Evolutionary conservation across 2,888 invertebrate species (phyloP), one percentile per base, ranked within the genome.

Genomic region (Bedellia somnulentella): DNA sequence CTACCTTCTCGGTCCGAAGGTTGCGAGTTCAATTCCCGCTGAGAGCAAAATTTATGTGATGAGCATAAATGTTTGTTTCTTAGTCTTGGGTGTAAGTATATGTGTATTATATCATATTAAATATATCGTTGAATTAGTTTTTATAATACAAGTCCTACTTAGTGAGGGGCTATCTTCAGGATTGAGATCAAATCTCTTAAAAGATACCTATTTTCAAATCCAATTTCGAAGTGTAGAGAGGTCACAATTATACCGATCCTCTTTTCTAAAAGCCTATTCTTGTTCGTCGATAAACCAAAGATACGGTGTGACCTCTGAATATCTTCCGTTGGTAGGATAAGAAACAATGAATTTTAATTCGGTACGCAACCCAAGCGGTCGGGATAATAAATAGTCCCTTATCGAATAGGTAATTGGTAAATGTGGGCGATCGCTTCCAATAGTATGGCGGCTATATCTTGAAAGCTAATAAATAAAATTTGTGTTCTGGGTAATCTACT

Each of bases 341-440:
- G 58, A 60, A 62, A 73, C 71, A 71, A 71, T 73, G 73, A 70
- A 71, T 71, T 75, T 71, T 68, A 75, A 73, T 68, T 68, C 58
- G 46, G 51, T 50, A 43, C 48, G 46, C 45, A 45, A 46, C 43
- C 46, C 45, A 45, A 10, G 25, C 46, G 44, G 49, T 46, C 49
- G 35, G 54, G 61, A 55, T 71, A 71, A 73, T 70, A 67, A 60
- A 29, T 29, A 18, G 51, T 49, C 54, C 47, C 64, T 73, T 75
- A 75, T 73, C 73, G 57, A 54, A 60, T 61, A 56, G 59, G 67
- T 71, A 73, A 75, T 75, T 70, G 68, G 58, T 57, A 49, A 29
- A 63, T 70, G 60, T 64, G 62, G 68, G 59, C 53, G 60, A 63
- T 59, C 54, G 58, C 52, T 57, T 46, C 57, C 47, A 53, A 55